Evolutionary conservation across 92 coral and sea anemone genomes (phyloP), one percentile per base, ranked within the genome.

Genomic region (Palythoa caribaeorum): DNA sequence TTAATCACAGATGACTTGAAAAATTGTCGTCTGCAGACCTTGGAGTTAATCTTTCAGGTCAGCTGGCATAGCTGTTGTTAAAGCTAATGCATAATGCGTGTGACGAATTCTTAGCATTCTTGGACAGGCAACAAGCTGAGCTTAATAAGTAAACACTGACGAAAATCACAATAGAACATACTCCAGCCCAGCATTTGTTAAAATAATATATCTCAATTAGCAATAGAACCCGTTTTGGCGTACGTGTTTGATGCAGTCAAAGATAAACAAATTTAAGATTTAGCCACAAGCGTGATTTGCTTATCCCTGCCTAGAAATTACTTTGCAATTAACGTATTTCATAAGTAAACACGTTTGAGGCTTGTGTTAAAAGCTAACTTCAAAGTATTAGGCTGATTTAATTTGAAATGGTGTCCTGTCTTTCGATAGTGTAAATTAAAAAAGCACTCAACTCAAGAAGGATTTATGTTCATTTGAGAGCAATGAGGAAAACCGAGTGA

Each of bases 1-100:
- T 94, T 94, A 92, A 86, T 83, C 87, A 90, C 98, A 94, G 96
- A 93, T 94, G 96, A 66, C 75, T 81, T 52, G 35, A 65, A 68
- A 73, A 81, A 44, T 80, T 16, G 86, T 47, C 62, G 76, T 16
- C 36, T 40, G 55, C 36, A 16, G 86, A 81, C 86, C 86, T 48
- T 63, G 60, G 86, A 81, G 73, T 81, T 65, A 81, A 81, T 81
- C 75, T 81, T 63, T 17, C 75, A 50, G 86, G 76, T 65, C 74
- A 66, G 86, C 86, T 14, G 86, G 76, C 48, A 35, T 16, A 66
- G 28, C 21, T 3, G 39, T 66, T 66, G 60, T 65, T 79, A 59
- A 71, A n/a, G 51, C 53, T 54, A 59, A 78, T 40, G 59, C 54
- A 80, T 53, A 44, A 44, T 47, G 63, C 40, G 76, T 71, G 74